Base-by-base conservation (phyloP, 2,113 vertebrate species). In the Cochlearius cochlearius region DNA sequence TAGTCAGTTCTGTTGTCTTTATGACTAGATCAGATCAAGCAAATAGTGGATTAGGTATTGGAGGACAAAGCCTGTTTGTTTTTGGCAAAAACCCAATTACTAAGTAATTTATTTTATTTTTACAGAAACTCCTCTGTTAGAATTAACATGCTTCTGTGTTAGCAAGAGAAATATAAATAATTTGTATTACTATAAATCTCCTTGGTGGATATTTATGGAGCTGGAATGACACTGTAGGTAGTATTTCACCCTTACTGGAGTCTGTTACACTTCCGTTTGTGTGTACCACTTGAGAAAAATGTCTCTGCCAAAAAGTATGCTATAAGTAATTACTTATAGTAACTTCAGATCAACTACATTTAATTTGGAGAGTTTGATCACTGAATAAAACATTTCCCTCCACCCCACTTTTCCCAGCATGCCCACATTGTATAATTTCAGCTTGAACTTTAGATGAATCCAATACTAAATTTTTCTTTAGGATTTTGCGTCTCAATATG, bases 401-500 rank as follows among this genome's bases (percentile, higher is more conserved):
- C 5, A 25, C 3, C 11, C 3, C 5, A 10, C 8, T 69, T 69
- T 78, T 59, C 12, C 20, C 0, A 0, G 20, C 38, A 15, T 55
- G 39, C 36, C 56, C 32, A n/a, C 1, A 1, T 30, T 6, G 5
- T 47, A 11, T 64, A 11, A 39, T 53, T 47, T 66, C 39, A 36
- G 25, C 41, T 58, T 34, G 27, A 88, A 58, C 22, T 81, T 73
- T 9, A 45, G 32, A 45, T 77, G 43, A 22, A 43, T 78, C 29
- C 12, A 26, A 26, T 73, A 11, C 22, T 36, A 39, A 25, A 27
- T 43, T 49, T 66, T 82, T 39, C 7, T 39, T 34, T 23, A 39
- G 38, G 20, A 50, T 73, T 92, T 85, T 86, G 12, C 19, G 15
- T 60, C 27, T 26, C 18, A 25, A 7, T 53, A 66, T 66, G 22